phyloP scores from a whole-genome alignment of 2,797 vertebrate species.

The Hypotaenidia okinawae region DNA sequence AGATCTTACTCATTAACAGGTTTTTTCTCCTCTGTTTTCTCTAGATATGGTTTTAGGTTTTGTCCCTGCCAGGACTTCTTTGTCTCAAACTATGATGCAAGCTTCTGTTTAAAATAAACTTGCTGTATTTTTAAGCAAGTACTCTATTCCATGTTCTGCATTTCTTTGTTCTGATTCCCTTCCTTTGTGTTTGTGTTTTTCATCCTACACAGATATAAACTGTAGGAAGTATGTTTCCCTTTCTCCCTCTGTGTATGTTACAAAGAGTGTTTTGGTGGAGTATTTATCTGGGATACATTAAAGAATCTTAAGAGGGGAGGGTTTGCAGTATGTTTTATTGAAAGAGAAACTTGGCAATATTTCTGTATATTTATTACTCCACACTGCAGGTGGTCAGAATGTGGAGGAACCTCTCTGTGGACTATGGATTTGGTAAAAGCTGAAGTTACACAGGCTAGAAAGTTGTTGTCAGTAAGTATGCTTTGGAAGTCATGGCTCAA shows the following conservation, averaged over 20 bases:
- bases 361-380: constrained; percentile 33
- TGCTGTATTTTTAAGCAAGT: neutral
- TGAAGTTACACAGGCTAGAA: neutral
- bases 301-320: neutral
- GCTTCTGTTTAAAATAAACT: neutral
- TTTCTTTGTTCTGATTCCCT: neutral
- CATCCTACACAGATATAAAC: neutral
- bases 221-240: neutral
- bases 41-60: neutral
- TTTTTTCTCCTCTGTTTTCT: neutral
- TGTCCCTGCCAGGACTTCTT: neutral
- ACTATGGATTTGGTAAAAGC: neutral
- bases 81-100: neutral
- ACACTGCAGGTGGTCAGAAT: neutral
- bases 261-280: neutral
- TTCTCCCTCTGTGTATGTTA: neutral
- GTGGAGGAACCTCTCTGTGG: neutral
- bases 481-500: neutral
- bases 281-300: neutral
- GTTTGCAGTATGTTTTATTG: neutral
- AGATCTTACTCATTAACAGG: neutral
- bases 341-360: neutral
- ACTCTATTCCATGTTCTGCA: neutral
- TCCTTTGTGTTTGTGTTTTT: neutral
- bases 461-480: neutral